Percentiles rank a stretch among this genome's conserved stretches.
phyloP scores from a whole-genome alignment of 2,113 vertebrate genomes.

The Nestor notabilis region DNA sequence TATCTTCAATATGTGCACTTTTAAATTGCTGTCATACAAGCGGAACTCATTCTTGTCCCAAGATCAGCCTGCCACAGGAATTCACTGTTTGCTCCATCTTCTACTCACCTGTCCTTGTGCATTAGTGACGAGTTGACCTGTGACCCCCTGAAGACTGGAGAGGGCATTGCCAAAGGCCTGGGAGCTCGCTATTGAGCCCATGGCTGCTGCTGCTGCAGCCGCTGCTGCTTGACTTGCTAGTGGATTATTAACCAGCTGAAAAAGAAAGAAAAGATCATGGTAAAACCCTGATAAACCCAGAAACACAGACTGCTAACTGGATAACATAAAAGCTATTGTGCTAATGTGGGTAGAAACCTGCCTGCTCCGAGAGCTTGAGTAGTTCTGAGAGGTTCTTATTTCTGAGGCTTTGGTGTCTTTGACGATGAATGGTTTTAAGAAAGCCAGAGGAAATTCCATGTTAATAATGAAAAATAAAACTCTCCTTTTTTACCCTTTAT shows the following conservation, averaged over 20 bases:
- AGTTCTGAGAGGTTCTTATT: neutral
- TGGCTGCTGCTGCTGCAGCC: slow-evolving; percentile 88
- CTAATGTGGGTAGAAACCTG: neutral
- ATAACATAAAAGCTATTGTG: neutral
- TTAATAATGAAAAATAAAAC: neutral
- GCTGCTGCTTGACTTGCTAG: slow-evolving; percentile 93
- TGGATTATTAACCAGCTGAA: slow-evolving; percentile 92
- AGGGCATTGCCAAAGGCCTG: slow-evolving; percentile 95
- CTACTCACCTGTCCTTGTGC: slow-evolving; percentile 98
- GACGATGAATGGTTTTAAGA: neutral
- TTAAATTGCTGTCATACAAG: slow-evolving; percentile 71
- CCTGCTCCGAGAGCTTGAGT: neutral
- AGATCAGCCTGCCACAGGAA: slow-evolving; percentile 72
- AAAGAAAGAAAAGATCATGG: slow-evolving; percentile 53
- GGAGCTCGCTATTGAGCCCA: slow-evolving; percentile 93
- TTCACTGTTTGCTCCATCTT: slow-evolving; percentile 68
- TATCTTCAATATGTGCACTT: slow-evolving; percentile 40
- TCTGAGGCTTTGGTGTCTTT: neutral
- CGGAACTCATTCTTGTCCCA: slow-evolving; percentile 69
- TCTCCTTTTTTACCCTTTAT: neutral
- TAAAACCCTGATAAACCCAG: slow-evolving; percentile 29
- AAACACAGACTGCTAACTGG: neutral
- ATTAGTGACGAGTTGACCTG: slow-evolving; percentile 98
- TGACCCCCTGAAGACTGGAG: slow-evolving; percentile 94
- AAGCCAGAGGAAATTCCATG: neutral